A percentile compares a stretch with the other conserved stretches of the same genome.
Conservation (phyloP, 2,113 vertebrate species). For the Zosterops japonicus region DNA sequence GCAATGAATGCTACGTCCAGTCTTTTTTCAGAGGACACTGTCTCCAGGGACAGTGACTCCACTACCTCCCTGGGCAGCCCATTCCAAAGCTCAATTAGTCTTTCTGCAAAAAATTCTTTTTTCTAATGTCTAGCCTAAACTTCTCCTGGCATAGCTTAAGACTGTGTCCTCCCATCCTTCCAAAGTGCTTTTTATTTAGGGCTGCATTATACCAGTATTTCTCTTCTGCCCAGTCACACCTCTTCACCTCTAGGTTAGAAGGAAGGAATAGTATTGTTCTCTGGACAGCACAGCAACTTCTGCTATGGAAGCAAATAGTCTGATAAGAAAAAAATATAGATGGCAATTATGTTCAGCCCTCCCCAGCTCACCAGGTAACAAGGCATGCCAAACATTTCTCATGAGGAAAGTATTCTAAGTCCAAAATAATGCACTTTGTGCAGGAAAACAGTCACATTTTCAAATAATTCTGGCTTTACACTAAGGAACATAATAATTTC, state of each 20-base stretch:
- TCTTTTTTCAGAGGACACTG: neutral
- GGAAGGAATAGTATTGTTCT: neutral
- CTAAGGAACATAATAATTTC: neutral
- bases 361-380: neutral
- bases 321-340: neutral
- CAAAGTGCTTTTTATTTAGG: neutral
- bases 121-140: neutral
- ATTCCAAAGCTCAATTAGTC: neutral
- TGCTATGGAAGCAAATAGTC: neutral
- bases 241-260: neutral
- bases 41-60: neutral
- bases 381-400: neutral
- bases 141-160: neutral
- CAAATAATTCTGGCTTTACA: neutral
- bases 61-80: neutral
- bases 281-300: neutral
- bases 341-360: neutral
- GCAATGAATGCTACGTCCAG: neutral
- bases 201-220: neutral
- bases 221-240: neutral
- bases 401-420: neutral
- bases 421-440: neutral
- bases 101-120: rapidly evolving
- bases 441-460: neutral
- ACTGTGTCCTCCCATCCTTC: neutral